A percentile compares a stretch with the other conserved stretches of the same genome.
phyloP scores from a whole-genome alignment of 1,140 invertebrate genomes.

The Drosophila varians region DNA sequence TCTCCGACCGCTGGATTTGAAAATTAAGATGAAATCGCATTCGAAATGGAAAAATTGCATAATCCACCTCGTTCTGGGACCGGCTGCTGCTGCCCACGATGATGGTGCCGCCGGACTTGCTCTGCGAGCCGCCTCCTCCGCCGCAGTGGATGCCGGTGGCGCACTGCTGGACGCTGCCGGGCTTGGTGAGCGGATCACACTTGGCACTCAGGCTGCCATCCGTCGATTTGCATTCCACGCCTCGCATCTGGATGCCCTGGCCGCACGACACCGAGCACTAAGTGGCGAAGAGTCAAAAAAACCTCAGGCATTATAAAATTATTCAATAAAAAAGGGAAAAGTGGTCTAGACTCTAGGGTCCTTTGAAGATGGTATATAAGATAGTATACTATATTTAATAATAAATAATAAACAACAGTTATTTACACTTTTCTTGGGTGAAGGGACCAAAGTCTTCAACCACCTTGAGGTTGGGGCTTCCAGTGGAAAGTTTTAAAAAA shows the following conservation, averaged over 20 bases:
- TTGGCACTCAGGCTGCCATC: constrained; percentile 82
- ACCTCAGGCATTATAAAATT: constrained; percentile 72
- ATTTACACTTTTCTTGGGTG: too few relatives aligned
- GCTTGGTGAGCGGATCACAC: constrained; percentile 85
- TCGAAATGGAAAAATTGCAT: neutral
- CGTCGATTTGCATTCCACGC: constrained; percentile 89
- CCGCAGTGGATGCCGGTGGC: constrained; percentile 88
- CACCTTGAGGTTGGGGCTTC: too few relatives aligned
- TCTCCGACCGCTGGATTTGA: constrained; percentile 52
- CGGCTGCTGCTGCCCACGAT: constrained; percentile 81
- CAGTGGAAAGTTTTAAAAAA: constrained; percentile 20
- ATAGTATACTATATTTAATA: too few relatives aligned
- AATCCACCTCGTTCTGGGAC: constrained; percentile 58
- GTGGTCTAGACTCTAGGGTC: too few relatives aligned
- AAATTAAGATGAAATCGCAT: constrained; percentile 1
- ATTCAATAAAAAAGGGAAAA: constrained; percentile 74
- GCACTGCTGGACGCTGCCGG: constrained; percentile 87
- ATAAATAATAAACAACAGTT: too few relatives aligned
- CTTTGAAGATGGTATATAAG: too few relatives aligned
- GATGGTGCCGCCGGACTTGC: constrained; percentile 68
- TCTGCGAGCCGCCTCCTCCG: constrained; percentile 30
- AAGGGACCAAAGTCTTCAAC: too few relatives aligned
- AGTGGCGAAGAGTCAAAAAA: neutral
- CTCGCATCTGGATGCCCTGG: constrained; percentile 91
- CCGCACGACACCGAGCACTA: constrained; percentile 95